Conservation (phyloP, 2,113 vertebrate genomes). For the Petaurus breviceps region DNA sequence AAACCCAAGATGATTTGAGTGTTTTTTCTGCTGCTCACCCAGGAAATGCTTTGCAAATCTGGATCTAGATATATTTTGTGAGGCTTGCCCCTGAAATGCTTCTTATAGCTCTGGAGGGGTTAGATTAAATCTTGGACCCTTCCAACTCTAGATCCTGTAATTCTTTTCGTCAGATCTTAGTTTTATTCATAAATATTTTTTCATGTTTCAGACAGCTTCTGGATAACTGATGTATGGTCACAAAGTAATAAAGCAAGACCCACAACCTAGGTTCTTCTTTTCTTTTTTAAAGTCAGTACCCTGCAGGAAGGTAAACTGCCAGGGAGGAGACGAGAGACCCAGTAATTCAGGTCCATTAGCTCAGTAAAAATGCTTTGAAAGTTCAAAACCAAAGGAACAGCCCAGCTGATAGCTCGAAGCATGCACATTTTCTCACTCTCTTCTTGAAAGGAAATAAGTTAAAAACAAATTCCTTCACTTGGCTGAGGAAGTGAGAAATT, state of each 20-base stretch:
- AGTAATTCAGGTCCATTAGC: neutral
- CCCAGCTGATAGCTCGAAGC: neutral
- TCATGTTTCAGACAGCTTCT: neutral
- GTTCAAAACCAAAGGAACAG: neutral
- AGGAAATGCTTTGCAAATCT: neutral
- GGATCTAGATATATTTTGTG: neutral
- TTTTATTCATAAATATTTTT: neutral
- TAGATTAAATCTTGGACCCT: neutral
- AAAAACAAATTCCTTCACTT: constrained; percentile 30
- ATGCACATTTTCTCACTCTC: neutral
- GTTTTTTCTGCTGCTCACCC: neutral
- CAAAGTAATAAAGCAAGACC: neutral
- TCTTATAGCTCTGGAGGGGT: neutral
- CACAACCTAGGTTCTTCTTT: neutral
- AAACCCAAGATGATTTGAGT: too few species aligned
- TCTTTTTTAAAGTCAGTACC: neutral
- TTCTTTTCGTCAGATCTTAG: neutral
- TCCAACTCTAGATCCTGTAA: constrained; percentile 44
- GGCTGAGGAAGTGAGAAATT: neutral
- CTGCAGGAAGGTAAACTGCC: constrained; percentile 10
- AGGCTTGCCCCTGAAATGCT: neutral
- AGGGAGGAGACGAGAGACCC: constrained; percentile 5
- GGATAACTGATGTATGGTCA: neutral
- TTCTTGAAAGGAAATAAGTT: constrained; percentile 13
- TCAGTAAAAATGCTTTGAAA: neutral